These are phyloP conservation scores for Harpalus rufipes DNA, from an alignment of 2,888 invertebrate species.

Conservation along the genomic window DNA sequence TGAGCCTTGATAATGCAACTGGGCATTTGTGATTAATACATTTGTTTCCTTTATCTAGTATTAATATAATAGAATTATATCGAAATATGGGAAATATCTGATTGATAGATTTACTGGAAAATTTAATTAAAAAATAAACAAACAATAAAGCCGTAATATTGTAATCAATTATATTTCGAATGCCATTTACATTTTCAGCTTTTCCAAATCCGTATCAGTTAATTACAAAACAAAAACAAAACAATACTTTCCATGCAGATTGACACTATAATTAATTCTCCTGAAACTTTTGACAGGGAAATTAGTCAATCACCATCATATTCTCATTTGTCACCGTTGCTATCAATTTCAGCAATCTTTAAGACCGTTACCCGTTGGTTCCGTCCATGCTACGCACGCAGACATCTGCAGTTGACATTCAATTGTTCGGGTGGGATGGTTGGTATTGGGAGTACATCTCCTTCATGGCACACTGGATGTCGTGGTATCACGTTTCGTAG, in stretches of 20 bases:
- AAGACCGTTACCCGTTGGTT: conserved; percentile 22
- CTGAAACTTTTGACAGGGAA: conserved; percentile 15
- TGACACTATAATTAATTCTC: conserved; percentile 16
- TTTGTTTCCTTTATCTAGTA: too few relatives aligned
- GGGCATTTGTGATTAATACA: too few relatives aligned
- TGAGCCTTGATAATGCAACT: too few relatives aligned
- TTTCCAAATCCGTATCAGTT: neutral
- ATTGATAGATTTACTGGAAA: neutral
- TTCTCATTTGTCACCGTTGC: conserved; percentile 20
- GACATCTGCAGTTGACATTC: conserved; percentile 37
- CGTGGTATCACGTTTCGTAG: conserved; percentile 39
- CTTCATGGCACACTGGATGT: conserved; percentile 28
- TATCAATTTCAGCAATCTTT: conserved; percentile 27
- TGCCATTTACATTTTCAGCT: neutral
- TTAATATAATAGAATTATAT: too few relatives aligned
- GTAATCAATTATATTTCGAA: neutral
- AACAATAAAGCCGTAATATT: neutral
- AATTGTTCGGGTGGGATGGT: conserved; percentile 25
- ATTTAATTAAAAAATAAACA: neutral
- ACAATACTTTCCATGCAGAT: neutral
- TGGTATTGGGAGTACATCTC: conserved; percentile 33
- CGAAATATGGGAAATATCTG: too few relatives aligned
- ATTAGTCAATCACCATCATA: conserved; percentile 30
- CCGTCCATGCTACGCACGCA: neutral
- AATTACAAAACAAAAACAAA: conserved; percentile 11